Evolutionary conservation across 2,797 vertebrate genomes (phyloP), one percentile per base, ranked within the genome.

Genomic region (Syngnathus acus): DNA sequence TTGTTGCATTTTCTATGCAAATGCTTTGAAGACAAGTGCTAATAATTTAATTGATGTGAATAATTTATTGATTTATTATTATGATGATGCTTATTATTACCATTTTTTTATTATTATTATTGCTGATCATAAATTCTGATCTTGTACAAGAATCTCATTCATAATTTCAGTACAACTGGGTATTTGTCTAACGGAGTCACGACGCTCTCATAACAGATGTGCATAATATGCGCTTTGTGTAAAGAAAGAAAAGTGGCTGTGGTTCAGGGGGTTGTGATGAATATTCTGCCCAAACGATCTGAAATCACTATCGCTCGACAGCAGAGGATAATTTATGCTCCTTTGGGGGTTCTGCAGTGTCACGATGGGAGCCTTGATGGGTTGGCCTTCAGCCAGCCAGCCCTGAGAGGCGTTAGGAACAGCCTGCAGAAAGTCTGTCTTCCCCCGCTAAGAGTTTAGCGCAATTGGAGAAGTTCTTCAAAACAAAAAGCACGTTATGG

Each of bases 251-350:
- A 65, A 65, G 69, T 42, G 51, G 63, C 65, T 17, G n/a, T 50
- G 61, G 60, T 65, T 76, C 70, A 55, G 19, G 58, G 38, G 69
- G 45, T 23, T 58, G 9, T 21, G 76, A 77, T 77, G 65, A 72
- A 72, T 61, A 67, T 26, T 69, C 53, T 39, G 69, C 77, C 58
- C 61, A 5, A 2, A 71, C 66, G 66, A 72, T 69, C 68, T 77
- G 66, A 76, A 69, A 75, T 81, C 74, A 66, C 72, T 73, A 78
- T 80, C 32, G 5, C 74, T 77, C 70, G 77, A 77, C 77, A 75
- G 66, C 42, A 55, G 64, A 68, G 45, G 59, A 55, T 81, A 76
- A 84, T 80, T 78, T 73, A 77, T 81, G 71, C 57, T 76, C 74
- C 80, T 58, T 48, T 67, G 75, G 69, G 67, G 72, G 51, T 65